Evolutionary conservation across 1,140 invertebrate genomes (phyloP), one percentile per base, ranked within the genome.

Genomic region (Calephelis nemesis): DNA sequence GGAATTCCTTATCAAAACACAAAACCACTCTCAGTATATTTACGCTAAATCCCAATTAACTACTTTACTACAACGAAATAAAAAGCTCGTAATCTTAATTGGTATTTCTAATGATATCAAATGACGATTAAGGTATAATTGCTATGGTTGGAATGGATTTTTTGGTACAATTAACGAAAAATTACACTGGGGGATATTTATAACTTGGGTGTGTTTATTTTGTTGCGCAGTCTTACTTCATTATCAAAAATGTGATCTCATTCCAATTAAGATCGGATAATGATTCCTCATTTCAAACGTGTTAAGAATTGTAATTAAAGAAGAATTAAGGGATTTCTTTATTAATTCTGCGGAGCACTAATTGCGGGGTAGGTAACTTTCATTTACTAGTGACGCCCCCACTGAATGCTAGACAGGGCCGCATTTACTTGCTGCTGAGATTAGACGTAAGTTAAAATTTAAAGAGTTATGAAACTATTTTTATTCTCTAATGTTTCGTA

Each of bases 11-110:
- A 45, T 45, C 42, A n/a, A n/a, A 50, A 50, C 11, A 50, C 49
- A 13, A 45, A 9, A 7, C 47, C 77, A 76, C 73, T 76, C 74
- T 78, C 75, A 77, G 75, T 70, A 76, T 75, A 74, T 76, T 76
- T 72, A 72, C 68, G 65, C 75, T 82, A 82, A 85, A 81, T 82
- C 78, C 81, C 84, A 87, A 87, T 84, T 85, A 88, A 87, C 78
- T 84, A 80, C 76, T 84, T 87, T 80, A 85, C 82, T 85, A 85
- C 77, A 83, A 82, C 69, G 71, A 72, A 83, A 85, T 84, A 83
- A 83, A 85, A 85, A 85, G 62, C 76, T 83, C 75, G 78, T 88
- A 83, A 87, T 85, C 82, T 85, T 85, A 84, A 86, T 85, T 85
- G 75, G 71, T 79, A 79, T 83, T 83, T 83, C 82, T 79, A 84